These are phyloP conservation scores for Brachypteracias leptosomus DNA, from an alignment of 2,113 vertebrate genomes.

Conservation along the genomic window DNA sequence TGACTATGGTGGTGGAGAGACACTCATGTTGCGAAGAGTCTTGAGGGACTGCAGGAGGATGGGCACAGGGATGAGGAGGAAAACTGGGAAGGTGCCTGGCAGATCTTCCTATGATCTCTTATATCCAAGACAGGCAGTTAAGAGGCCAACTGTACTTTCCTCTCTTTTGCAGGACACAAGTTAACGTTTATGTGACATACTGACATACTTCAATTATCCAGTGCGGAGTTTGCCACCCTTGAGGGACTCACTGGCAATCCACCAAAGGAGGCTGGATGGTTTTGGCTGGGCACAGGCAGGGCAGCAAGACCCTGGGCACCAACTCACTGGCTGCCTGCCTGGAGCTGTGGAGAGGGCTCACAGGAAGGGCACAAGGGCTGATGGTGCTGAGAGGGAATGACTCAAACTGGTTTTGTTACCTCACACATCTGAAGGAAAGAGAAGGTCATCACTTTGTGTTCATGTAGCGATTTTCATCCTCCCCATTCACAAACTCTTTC, in stretches of 20 bases:
- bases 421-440: background rate
- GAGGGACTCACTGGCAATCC: background rate
- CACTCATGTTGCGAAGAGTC: rapidly evolving
- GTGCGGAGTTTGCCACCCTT: background rate
- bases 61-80: background rate
- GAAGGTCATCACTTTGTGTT: background rate
- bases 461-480: background rate
- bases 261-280: background rate
- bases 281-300: background rate
- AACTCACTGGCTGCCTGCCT: rapidly evolving
- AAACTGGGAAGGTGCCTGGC: background rate
- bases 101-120: background rate
- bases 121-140: background rate
- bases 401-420: background rate
- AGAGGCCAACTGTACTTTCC: background rate
- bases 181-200: background rate
- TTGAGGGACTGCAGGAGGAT: background rate
- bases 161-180: background rate
- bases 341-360: background rate
- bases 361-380: background rate
- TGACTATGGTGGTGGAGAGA: rapidly evolving
- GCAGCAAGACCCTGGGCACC: background rate
- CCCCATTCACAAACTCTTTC: background rate
- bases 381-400: rapidly evolving
- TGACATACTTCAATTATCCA: background rate